Conservation (phyloP, 2,888 invertebrate genomes). For the Cerastis leucographa region DNA sequence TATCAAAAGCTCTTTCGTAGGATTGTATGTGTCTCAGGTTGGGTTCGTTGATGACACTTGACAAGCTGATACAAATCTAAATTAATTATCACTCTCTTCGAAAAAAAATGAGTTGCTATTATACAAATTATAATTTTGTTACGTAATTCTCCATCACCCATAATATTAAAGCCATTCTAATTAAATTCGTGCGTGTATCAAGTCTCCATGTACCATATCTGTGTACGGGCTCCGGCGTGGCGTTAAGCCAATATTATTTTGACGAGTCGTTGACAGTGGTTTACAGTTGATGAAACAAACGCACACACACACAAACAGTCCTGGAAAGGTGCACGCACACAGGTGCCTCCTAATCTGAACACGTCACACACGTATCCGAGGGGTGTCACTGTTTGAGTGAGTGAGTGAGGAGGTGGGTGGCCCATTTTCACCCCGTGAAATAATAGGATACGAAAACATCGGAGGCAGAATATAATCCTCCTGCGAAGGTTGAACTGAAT, state of each 20-base stretch:
- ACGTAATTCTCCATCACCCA: slow-evolving; percentile 69
- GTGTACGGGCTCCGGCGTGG: slow-evolving; percentile 81
- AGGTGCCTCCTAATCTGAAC: slow-evolving; percentile 68
- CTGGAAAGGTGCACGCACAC: slow-evolving; percentile 76
- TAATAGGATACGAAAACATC: slow-evolving; percentile 91
- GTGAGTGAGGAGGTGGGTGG: slow-evolving; percentile 87
- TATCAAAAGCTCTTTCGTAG: slow-evolving; percentile 2
- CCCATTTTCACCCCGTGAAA: slow-evolving; percentile 90
- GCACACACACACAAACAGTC: slow-evolving; percentile 75
- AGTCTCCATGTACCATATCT: slow-evolving; percentile 82
- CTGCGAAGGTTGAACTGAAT: slow-evolving; percentile 89
- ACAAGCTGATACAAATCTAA: slow-evolving; percentile 7
- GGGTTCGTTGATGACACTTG: not conserved
- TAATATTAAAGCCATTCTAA: slow-evolving; percentile 75
- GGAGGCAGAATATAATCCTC: slow-evolving; percentile 90
- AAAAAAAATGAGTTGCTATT: slow-evolving; percentile 22
- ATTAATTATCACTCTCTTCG: slow-evolving; percentile 11
- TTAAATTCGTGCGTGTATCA: slow-evolving; percentile 86
- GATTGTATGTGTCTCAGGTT: not conserved
- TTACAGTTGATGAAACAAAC: slow-evolving; percentile 88
- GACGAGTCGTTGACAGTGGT: slow-evolving; percentile 90
- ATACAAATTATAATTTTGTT: slow-evolving; percentile 58
- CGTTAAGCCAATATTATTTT: slow-evolving; percentile 90
- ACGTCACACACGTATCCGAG: slow-evolving; percentile 74
- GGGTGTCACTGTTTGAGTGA: slow-evolving; percentile 78